Evolutionary conservation across 2,113 vertebrate species (phyloP).

Genomic region (Cephalopholis sonnerati): DNA sequence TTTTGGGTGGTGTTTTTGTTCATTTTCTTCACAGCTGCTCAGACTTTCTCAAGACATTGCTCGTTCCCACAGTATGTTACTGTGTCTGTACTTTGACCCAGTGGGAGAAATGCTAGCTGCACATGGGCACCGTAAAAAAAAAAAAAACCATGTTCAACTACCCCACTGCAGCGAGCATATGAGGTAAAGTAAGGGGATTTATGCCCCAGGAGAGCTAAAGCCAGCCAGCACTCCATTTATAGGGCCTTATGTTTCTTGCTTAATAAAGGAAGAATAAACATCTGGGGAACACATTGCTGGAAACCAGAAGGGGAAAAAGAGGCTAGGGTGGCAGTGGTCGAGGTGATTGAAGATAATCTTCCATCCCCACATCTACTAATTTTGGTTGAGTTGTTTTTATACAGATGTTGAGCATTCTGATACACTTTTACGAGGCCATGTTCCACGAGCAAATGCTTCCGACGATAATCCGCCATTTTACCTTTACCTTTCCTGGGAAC

Average conservation of each 20-base stretch:
- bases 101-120: constrained; percentile 56
- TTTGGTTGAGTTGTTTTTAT: constrained; percentile 80
- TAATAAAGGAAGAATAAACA: constrained; percentile 84
- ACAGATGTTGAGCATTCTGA: constrained; percentile 73
- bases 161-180: constrained; percentile 44
- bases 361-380: constrained; percentile 73
- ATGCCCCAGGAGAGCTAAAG: constrained; percentile 70
- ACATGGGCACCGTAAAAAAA: constrained; percentile 64
- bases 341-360: constrained; percentile 81
- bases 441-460: constrained; percentile 55
- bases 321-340: constrained; percentile 74
- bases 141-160: constrained; percentile 48
- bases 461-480: constrained; percentile 45
- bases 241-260: constrained; percentile 78
- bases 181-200: constrained; percentile 77
- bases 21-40: constrained; percentile 59
- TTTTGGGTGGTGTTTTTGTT: constrained; percentile 55
- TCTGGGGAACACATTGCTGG: constrained; percentile 85
- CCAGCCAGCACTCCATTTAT: constrained; percentile 79
- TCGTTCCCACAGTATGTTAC: constrained; percentile 68
- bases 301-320: constrained; percentile 66
- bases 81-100: constrained; percentile 56
- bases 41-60: constrained; percentile 45
- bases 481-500: constrained; percentile 41
- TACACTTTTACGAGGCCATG: constrained; percentile 62